Base-by-base conservation (phyloP, 1,140 invertebrate genomes). In the Trachymyrmex septentrionalis region DNA sequence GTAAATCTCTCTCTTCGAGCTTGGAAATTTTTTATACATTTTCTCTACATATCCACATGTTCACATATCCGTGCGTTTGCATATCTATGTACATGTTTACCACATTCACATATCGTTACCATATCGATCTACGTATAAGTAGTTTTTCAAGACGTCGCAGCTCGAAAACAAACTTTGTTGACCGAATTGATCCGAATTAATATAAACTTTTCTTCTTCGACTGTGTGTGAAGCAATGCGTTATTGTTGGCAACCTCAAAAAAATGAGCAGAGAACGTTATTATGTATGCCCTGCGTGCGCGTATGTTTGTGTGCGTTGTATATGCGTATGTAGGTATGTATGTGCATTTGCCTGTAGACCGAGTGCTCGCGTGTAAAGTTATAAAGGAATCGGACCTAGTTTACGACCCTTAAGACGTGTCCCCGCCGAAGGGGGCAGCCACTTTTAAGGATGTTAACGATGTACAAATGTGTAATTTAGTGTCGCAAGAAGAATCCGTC, bases 401-500 rank as follows among this genome's bases (percentile, higher is more conserved):
- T 85, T 85, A 78, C 63, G 50, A 85, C 82, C 59, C 50, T 77
- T 85, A 85, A 78, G 73, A 85, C 71, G 21, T 64, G 82, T 44
- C 10, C 57, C 82, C 71, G 44, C 34, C 38, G 30, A 66, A 85
- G 44, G 24, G 66, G 69, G 38, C 76, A 71, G 71, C 55, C 75
- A 89, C 64, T 88, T 86, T 86, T 87, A 89, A 88, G 78, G 61
- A 91, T 90, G 86, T 92, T 91, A 90, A 93, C 88, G 88, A 92
- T 93, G 92, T 93, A 93, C 92, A 93, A 93, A 93, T 91, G 87
- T 93, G 92, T 93, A 93, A 92, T 93, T 92, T 93, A 92, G 92
- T 89, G 92, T 92, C 81, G 85, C 88, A 88, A 87, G 77, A 85
- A 82, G 76, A 90, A 90, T 91, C 90, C 89, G 89, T 91, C 90